Conservation (phyloP, 2,797 vertebrate species). For the Lophotriccus pileatus region DNA sequence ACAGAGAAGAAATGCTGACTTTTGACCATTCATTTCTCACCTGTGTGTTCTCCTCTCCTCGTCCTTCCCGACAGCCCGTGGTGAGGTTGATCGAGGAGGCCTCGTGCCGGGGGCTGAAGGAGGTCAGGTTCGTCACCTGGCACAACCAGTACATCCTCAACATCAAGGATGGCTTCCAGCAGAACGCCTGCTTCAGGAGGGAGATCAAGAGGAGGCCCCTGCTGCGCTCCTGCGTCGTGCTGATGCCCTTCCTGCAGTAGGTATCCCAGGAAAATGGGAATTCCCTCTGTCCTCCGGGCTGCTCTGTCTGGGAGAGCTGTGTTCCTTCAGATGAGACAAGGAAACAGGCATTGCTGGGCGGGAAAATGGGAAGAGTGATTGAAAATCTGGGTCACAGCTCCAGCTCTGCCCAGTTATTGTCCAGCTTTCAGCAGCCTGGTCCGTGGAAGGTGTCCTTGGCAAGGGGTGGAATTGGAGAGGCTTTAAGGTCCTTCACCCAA, state of each 20-base stretch:
- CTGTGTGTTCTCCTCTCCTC: neutral
- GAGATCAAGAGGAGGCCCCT: constrained; percentile 94
- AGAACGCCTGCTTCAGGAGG: constrained; percentile 90
- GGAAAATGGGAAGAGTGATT: neutral
- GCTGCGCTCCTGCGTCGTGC: constrained; percentile 88
- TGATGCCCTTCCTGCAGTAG: constrained; percentile 91
- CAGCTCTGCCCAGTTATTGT: neutral
- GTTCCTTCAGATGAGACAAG: neutral
- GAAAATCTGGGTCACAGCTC: fast-evolving
- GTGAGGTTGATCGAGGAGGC: constrained; percentile 94
- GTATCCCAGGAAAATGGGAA: constrained; percentile 38
- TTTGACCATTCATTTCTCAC: fast-evolving
- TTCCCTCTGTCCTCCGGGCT: fast-evolving
- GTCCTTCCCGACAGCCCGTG: constrained; percentile 81
- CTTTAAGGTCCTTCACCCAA: neutral
- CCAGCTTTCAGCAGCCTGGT: neutral
- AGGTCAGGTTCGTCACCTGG: constrained; percentile 95
- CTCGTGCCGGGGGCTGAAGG: constrained; percentile 88
- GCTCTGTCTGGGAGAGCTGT: fast-evolving
- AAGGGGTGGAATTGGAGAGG: neutral
- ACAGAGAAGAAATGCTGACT: fast-evolving
- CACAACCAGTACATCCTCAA: constrained; percentile 97
- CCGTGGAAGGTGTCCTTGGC: neutral
- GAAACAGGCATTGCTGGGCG: neutral
- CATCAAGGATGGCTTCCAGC: constrained; percentile 91